Evolutionary conservation across 2,797 vertebrate species (phyloP).

Genomic region (Nannoperca australis): DNA sequence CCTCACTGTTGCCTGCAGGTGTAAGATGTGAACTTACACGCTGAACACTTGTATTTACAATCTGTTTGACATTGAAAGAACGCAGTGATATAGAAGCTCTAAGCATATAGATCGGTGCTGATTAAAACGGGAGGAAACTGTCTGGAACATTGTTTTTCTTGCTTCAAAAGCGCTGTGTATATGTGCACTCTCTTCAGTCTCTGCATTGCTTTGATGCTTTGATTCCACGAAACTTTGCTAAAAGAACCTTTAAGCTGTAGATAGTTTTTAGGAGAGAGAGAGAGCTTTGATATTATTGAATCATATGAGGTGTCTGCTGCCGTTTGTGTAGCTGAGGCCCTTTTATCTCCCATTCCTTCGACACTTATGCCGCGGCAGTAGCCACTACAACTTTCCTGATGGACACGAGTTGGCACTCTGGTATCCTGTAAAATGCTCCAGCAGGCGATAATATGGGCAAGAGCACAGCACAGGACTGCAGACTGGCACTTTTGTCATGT

Average conservation of each 20-base stretch:
- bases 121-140: conserved; percentile 27
- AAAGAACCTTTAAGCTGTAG: conserved; percentile 58
- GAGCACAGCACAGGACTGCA: conserved; percentile 76
- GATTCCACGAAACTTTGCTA: conserved; percentile 58
- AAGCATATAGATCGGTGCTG: conserved; percentile 17
- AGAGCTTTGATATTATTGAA: conserved; percentile 64
- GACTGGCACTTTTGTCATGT: conserved; percentile 87
- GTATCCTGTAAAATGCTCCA: conserved; percentile 76
- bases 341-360: conserved; percentile 66
- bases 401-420: conserved; percentile 69
- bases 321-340: conserved; percentile 60
- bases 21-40: conserved; percentile 21
- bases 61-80: conserved; percentile 32
- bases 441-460: conserved; percentile 75
- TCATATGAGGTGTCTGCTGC: conserved; percentile 56
- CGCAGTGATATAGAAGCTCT: not conserved
- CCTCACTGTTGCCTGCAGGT: conserved; percentile 16
- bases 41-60: conserved; percentile 23
- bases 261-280: conserved; percentile 34
- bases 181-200: conserved; percentile 30
- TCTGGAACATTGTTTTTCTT: conserved; percentile 17
- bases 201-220: conserved; percentile 46
- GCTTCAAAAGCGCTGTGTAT: conserved; percentile 44
- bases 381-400: conserved; percentile 69
- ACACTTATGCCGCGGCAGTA: conserved; percentile 55